Evolutionary conservation across 2,888 invertebrate species (phyloP).

Genomic region (Orchesella flavescens): DNA sequence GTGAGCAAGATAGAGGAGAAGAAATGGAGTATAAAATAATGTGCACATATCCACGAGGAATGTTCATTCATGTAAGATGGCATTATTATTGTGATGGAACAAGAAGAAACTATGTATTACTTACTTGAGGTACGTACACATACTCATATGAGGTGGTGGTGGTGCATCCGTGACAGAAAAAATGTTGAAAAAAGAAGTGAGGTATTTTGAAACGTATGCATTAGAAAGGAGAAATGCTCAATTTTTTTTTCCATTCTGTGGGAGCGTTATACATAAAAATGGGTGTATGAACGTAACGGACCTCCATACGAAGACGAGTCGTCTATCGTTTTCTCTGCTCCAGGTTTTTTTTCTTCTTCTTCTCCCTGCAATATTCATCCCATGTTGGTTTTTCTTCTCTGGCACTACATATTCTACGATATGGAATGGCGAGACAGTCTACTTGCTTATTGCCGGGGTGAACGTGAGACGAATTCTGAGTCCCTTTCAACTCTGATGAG

Average conservation of each 20-base stretch:
- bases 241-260: slow-evolving; percentile 20
- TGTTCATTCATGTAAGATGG: slow-evolving; percentile 41
- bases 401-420: slow-evolving; percentile 37
- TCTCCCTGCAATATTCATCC: slow-evolving; percentile 72
- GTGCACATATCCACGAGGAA: slow-evolving; percentile 38
- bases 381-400: slow-evolving; percentile 67
- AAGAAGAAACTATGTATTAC: slow-evolving; percentile 37
- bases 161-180: slow-evolving; percentile 16
- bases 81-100: slow-evolving; percentile 47
- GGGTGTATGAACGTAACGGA: background rate
- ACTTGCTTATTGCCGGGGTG: slow-evolving; percentile 72
- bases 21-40: slow-evolving; percentile 60
- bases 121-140: background rate
- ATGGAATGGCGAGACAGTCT: slow-evolving; percentile 63
- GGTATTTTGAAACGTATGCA: slow-evolving; percentile 27
- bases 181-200: background rate
- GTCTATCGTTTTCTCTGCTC: too few relatives aligned
- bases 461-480: slow-evolving; percentile 72
- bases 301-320: too few relatives aligned
- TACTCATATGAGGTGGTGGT: background rate
- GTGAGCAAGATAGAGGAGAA: slow-evolving; percentile 25
- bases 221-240: slow-evolving; percentile 24
- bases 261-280: background rate
- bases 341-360: slow-evolving; percentile 33
- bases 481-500: slow-evolving; percentile 72